Base-by-base conservation (phyloP, 1,140 invertebrate genomes). In the Brachionus asplanchnoidis region DNA sequence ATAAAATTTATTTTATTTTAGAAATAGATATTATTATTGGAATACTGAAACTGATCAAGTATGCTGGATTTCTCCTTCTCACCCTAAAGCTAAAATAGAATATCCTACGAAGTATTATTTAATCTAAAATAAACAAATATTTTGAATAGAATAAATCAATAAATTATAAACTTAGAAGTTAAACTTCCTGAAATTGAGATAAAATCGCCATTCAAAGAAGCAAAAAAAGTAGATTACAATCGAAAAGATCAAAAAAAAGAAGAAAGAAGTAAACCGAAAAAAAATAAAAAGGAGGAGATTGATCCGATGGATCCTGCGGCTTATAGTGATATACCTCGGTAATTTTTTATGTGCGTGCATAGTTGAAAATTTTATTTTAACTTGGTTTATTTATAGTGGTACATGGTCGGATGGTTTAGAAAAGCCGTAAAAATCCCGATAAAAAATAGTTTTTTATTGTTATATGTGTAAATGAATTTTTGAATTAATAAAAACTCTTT, bases 11-110 rank as follows among this genome's bases (percentile, higher is more conserved):
- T 44, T 50, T 50, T 77, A n/a, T 7, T n/a, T 12, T 12, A 82
- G 79, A 86, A 93, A 93, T 0, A 91, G 94, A 86, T 95, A 95
- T 90, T 99, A 97, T 90, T 98, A 96, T 88, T 98, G 97, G 97
- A 95, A 97, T 88, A 93, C 93, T 87, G 92, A 93, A 77, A 95
- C 94, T 85, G 95, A 97, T 91, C 91, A 95, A 85, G 97, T 99
- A 1, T 94, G 94, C 3, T 99, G 97, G 97, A 88, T 97, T 68
- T 95, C 96, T 46, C 97, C 97, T 14, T 91, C 91, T 28, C 96
- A 98, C 91, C 96, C 96, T n/a, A 68, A 68, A 73, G 60, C 82
- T n/a, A 84, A 70, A 84, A 44, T 84, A 12, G 60, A 84, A 68
- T 42, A 44, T 53, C 8, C 23, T n/a, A n/a, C 40, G 11, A 70